Percentiles rank a stretch among this genome's conserved stretches.
phyloP scores from a whole-genome alignment of 2,797 vertebrate genomes.

The Novumbra hubbsi region DNA sequence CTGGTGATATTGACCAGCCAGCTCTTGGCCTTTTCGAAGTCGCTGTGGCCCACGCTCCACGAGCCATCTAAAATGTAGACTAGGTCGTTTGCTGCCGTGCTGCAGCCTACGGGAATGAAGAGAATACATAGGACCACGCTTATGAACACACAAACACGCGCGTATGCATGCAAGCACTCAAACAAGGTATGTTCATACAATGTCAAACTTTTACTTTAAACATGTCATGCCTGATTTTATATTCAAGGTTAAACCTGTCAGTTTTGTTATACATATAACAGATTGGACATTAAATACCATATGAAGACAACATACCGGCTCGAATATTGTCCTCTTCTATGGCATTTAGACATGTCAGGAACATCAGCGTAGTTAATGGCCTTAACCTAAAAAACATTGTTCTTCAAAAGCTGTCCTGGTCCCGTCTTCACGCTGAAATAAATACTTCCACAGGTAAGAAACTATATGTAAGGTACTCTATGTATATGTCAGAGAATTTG shows the following conservation, averaged over 20 bases:
- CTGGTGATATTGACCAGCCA: conserved; percentile 82
- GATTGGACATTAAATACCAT: not conserved
- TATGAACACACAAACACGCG: not conserved
- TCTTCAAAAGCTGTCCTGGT: not conserved
- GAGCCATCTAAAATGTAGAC: conserved; percentile 81
- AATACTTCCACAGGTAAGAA: not conserved
- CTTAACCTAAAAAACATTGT: conserved; percentile 56
- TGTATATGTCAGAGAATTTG: not conserved
- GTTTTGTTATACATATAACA: not conserved
- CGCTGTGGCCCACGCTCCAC: conserved; percentile 76
- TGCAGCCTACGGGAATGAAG: conserved; percentile 67
- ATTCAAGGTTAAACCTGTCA: too few species aligned
- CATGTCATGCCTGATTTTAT: not conserved
- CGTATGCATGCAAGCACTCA: not conserved
- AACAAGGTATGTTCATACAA: not conserved
- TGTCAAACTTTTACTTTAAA: not conserved
- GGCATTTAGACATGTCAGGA: conserved; percentile 49
- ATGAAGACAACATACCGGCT: conserved; percentile 60
- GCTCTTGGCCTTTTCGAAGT: conserved; percentile 79
- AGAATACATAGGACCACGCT: not conserved
- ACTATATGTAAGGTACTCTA: not conserved
- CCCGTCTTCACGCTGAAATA: conserved; percentile 10
- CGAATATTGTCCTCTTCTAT: conserved; percentile 60
- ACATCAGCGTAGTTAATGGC: conserved; percentile 37
- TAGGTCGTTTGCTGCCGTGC: conserved; percentile 79